These are phyloP conservation scores for Galerucella pusilla DNA, from an alignment of 2,888 invertebrate species.

Conservation along the genomic window DNA sequence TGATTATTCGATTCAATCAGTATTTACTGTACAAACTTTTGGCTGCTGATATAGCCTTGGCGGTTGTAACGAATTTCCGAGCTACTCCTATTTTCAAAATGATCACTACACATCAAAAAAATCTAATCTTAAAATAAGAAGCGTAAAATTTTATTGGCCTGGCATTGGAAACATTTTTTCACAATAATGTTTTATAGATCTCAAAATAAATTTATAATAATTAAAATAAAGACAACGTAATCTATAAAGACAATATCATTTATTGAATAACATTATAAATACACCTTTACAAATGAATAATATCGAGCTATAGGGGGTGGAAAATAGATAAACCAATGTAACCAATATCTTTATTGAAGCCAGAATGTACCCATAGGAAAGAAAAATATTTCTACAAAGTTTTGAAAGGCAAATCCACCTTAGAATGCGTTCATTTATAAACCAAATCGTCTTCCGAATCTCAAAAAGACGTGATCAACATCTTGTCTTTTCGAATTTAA, in stretches of 20 bases:
- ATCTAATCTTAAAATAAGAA: too few relatives aligned
- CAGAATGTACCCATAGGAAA: slow-evolving; percentile 19
- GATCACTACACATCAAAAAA: too few relatives aligned
- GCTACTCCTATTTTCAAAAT: too few relatives aligned
- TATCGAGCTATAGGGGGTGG: slow-evolving; percentile 1
- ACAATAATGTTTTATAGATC: not conserved
- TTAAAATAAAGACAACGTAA: slow-evolving; percentile 11
- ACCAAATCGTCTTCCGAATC: slow-evolving; percentile 79
- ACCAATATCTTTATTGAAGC: slow-evolving; percentile 26
- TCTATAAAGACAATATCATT: slow-evolving; percentile 34
- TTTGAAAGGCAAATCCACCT: not conserved
- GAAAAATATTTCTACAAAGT: slow-evolving; percentile 11
- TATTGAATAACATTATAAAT: slow-evolving; percentile 31
- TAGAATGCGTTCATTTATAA: slow-evolving; percentile 4
- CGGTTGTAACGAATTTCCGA: too few relatives aligned
- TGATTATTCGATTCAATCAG: too few relatives aligned
- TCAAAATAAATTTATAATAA: not conserved
- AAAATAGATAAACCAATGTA: slow-evolving; percentile 15
- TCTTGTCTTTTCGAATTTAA: slow-evolving; percentile 77
- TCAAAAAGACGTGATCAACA: slow-evolving; percentile 89
- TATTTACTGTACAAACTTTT: too few relatives aligned
- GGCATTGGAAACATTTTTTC: not conserved
- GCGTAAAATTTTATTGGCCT: too few relatives aligned
- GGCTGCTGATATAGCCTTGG: too few relatives aligned
- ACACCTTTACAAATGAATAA: slow-evolving; percentile 24